Evolutionary conservation across 2,888 invertebrate species (phyloP), one percentile per base, ranked within the genome.

Genomic region (Atrina japonica): DNA sequence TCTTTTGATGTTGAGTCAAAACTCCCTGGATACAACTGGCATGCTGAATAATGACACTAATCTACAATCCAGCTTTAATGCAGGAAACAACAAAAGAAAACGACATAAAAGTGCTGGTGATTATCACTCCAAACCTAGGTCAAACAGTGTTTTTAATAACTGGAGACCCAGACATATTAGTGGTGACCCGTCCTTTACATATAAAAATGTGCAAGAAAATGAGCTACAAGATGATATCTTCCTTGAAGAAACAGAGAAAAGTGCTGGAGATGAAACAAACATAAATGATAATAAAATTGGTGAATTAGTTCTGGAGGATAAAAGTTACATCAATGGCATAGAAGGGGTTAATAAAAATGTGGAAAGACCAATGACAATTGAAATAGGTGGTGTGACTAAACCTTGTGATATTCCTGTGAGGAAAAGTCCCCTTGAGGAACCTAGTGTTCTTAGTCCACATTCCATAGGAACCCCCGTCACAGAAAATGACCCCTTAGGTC

Each of bases 401-500:
- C 70, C 70, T 7, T 60, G 55, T 45, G 61, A 66, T 53, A 45
- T 66, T 11, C 61, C 66, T 18, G 25, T 41, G 47, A 47, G 30
- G 21, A 47, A 18, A 23, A 55, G 47, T 45, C 29, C 55, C n/a
- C 7, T 35, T 1, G 50, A 45, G 29, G 52, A 25, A 35, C 35
- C 25, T 23, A 61, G 56, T 61, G 58, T 45, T 29, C 3, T 50
- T 9, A 14, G 52, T 23, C 47, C 53, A 6, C 76, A 77, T 76
- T 80, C 80, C 65, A 59, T 86, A 29, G 93, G 96, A 67, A 96
- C 96, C 2, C 95, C 96, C 0, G 96, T 97, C 0, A 95, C 97
- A 0, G 94, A 96, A 86, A 96, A 97, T 90, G 97, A 97, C 91
- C 97, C 97, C 0, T 92, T 97, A 25, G 97, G 97, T 6, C 96